Base-by-base conservation (phyloP, 1,140 invertebrate genomes). In the Halesus radiatus region DNA sequence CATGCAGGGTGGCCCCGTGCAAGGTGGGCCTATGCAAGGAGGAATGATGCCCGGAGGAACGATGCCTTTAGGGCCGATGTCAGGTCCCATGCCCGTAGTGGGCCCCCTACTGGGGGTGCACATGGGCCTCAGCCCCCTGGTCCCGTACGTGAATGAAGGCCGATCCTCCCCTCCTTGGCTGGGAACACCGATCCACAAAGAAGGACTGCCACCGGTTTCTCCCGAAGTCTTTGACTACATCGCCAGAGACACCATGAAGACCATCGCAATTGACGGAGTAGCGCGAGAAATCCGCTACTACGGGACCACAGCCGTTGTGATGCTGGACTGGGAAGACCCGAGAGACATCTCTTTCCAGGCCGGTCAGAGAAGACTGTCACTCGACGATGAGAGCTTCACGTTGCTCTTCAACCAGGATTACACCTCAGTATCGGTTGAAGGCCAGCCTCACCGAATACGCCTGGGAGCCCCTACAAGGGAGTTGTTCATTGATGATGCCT, bases 391-490 rank as follows among this genome's bases (percentile, higher is more conserved):
- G 72, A 91, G 91, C 0, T 89, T 94, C 52, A 87, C 91, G 1
- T 88, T 95, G 23, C 88, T 89, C 52, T 95, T 96, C 82, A 95
- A 95, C 81, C 92, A 94, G 78, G 90, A 90, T n/a, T 95, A 94
- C 84, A 92, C 92, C 82, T 92, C 94, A 79, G 92, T 95, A 32
- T 90, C 92, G 7, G 91, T 95, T 18, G 93, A 94, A 81, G 94
- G 94, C 5, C 89, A 92, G 86, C 86, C 91, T 7, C 94, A 95
- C 85, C 92, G 93, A 79, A 95, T 99, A 37, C 92, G 94, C 83
- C 94, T 99, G 80, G 98, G 98, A 50, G 95, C 95, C 22, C 98
- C 98, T 0, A 97, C 96, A 0, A 91, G 97, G 73, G 98, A 99
- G 87, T 89, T 99, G 1, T 97, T 94, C 83, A 93, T 99, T 29